Base-by-base conservation (phyloP, 2,113 vertebrate genomes). In the Lepisosteus osseus region DNA sequence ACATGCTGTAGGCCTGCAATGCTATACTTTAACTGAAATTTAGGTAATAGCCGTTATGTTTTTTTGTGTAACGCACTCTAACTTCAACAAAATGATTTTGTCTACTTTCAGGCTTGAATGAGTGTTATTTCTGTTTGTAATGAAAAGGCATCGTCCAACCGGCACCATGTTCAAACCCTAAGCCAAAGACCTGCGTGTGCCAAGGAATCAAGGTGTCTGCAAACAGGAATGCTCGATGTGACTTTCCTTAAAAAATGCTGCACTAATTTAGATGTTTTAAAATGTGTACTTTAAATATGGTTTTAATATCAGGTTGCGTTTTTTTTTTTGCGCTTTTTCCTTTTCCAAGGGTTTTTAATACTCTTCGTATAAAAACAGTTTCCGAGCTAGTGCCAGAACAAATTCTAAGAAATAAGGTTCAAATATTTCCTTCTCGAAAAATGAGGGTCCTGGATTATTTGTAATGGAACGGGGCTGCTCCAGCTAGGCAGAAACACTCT, bases 401-500 rank as follows among this genome's bases (percentile, higher is more conserved):
- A 85, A 86, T 79, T 74, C 57, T 76, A 72, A 47, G 80, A 84
- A 86, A 85, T 82, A 82, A 83, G 62, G 77, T 85, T 67, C 74
- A 84, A 84, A 85, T 85, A 85, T 84, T 86, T 86, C 82, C 79
- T 75, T 67, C 61, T 74, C 44, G 41, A 80, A 75, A 75, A 74
- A 77, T 74, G 72, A 76, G 67, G 63, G 74, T 67, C 72, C 75
- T 79, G 77, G 82, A 68, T 79, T 89, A 82, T 90, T 89, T 87
- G 85, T 87, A 86, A 88, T 93, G 86, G 90, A 94, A 92, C 75
- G 82, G 85, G 85, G 80, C 80, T 80, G 77, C 86, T 90, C 84
- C 85, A 85, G 84, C 83, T 80, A 76, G 90, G 84, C 90, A 90
- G 86, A 85, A 84, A 76, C 62, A 85, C 85, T 96, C 92, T 95